These are phyloP conservation scores for Lepidurus apus DNA, from an alignment of 1,140 invertebrate genomes.

Conservation along the genomic window DNA sequence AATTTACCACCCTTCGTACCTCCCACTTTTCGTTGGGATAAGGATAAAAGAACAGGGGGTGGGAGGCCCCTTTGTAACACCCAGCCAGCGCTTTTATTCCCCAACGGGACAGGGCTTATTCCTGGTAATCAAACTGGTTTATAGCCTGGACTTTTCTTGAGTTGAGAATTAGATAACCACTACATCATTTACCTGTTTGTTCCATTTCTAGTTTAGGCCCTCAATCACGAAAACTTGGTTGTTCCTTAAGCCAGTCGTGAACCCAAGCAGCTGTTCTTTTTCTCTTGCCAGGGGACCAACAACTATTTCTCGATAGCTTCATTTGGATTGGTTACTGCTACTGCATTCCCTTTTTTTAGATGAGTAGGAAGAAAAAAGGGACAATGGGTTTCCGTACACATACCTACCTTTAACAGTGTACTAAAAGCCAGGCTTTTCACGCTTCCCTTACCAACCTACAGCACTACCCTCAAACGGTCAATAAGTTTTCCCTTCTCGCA, in stretches of 20 bases:
- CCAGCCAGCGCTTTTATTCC: background rate
- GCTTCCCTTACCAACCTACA: background rate
- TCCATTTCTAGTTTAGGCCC: too few relatives aligned
- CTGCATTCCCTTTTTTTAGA: background rate
- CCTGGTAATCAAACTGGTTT: background rate
- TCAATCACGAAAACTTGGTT: background rate
- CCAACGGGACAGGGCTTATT: background rate
- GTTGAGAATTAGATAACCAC: background rate
- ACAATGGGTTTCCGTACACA: background rate
- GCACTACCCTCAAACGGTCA: constrained; percentile 14
- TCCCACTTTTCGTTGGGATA: background rate
- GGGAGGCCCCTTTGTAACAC: background rate
- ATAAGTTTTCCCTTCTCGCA: constrained; percentile 5
- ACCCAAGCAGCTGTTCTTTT: background rate
- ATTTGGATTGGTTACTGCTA: background rate
- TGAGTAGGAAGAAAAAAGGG: background rate
- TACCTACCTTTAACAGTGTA: background rate
- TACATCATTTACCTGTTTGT: too few relatives aligned
- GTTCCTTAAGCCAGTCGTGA: background rate
- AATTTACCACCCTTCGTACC: background rate
- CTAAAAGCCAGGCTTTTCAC: constrained; percentile 1
- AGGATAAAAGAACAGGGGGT: background rate
- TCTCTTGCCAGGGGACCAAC: too few relatives aligned
- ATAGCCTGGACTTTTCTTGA: background rate
- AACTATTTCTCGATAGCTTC: too few relatives aligned